phyloP scores from a whole-genome alignment of 1,140 invertebrate genomes.

The Penaeus indicus region DNA sequence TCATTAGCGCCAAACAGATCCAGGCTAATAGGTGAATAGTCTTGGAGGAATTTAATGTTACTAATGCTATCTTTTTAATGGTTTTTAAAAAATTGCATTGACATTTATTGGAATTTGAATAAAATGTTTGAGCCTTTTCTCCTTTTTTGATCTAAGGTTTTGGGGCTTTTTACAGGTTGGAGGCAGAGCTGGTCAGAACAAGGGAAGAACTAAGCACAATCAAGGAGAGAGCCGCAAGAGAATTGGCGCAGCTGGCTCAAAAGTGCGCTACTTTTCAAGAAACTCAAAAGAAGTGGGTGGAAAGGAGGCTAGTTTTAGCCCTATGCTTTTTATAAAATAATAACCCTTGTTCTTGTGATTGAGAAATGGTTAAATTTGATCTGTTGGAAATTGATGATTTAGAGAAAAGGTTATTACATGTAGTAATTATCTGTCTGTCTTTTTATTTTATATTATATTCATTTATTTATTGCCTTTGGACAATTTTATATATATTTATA shows the following conservation, averaged over 20 bases:
- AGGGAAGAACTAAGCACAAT: constrained; percentile 52
- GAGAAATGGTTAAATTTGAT: too few species aligned
- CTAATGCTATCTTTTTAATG: too few species aligned
- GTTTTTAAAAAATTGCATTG: too few species aligned
- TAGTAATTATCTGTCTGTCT: too few species aligned
- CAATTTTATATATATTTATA: too few species aligned
- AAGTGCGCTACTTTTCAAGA: constrained; percentile 61
- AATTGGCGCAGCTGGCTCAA: constrained; percentile 57
- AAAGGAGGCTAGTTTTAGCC: too few species aligned
- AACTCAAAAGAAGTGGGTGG: constrained; percentile 55
- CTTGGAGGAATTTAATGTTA: background rate
- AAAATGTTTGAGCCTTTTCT: background rate
- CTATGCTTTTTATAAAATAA: too few species aligned
- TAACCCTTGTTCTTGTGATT: too few species aligned
- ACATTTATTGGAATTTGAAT: background rate
- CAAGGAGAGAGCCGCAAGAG: constrained; percentile 56
- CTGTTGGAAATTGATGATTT: too few species aligned
- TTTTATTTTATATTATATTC: too few species aligned
- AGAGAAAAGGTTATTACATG: too few species aligned
- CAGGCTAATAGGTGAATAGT: constrained; percentile 58
- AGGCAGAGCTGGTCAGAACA: constrained; percentile 35
- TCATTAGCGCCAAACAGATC: constrained; percentile 52
- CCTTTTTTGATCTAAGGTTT: background rate
- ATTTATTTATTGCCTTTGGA: background rate
- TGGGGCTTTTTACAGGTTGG: constrained; percentile 30